Base-by-base conservation (phyloP, 2,797 vertebrate genomes). In the Malurus splendens region DNA sequence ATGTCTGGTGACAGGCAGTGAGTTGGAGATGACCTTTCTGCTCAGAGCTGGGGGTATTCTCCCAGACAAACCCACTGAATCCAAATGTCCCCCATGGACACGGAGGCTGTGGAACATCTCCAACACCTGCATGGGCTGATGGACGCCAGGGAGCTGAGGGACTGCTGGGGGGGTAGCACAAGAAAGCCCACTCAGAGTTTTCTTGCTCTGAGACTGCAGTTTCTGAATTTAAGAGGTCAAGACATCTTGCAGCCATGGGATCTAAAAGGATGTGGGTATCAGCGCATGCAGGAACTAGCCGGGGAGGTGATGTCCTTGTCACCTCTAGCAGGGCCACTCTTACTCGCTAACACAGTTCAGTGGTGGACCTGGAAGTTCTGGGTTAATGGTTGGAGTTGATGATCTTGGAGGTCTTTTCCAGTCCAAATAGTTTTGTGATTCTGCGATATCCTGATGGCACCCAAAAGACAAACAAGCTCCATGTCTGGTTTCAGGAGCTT, bases 1-100 rank as follows among this genome's bases (percentile, higher is more conserved):
- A 20, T 1, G 39, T 38, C 28, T 7, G 1, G 24, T 5, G 39
- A 38, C 42, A 41, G 5, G 4, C 17, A 7, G 10, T 6, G 13
- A 59, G 70, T 25, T 28, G 82, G 55, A 33, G 20, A 10, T 11
- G 23, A 61, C 54, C 44, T 50, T 41, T 41, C 47, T 11, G 22
- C 76, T 17, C 17, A 2, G 68, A 39, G 47, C 45, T 18, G 16
- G 32, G 24, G 25, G 18, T 18, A 30, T 24, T 56, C 17, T n/a
- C 50, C 55, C 45, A 57, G 13, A 7, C 11, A 27, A 54, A 48
- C 16, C 20, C 2, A 0, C 4, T 27, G 55, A 25, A 68, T 28
- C 16, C 12, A 33, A 44, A 44, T 4, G 28, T 74, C 28, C 14
- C 36, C 25, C 38, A 25, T 7, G 33, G 72, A 30, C 38, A 65